Conservation (phyloP, 2,113 vertebrate species). For the Eleginops maclovinus region DNA sequence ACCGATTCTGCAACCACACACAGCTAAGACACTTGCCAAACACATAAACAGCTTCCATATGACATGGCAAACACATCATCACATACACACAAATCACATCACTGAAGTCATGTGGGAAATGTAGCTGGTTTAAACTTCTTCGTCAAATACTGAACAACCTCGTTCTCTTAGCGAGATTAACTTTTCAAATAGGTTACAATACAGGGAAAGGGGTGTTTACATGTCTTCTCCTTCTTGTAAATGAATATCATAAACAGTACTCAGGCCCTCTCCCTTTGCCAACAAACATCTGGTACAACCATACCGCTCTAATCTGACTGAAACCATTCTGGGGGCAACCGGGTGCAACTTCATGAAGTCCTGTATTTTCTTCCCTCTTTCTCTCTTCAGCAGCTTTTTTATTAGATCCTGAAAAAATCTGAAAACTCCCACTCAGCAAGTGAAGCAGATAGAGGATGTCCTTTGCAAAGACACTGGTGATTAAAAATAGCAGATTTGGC, state of each 20-base stretch:
- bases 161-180: constrained; percentile 6
- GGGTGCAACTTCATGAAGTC: constrained; percentile 56
- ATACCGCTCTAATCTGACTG: constrained; percentile 44
- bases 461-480: constrained; percentile 44
- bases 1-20: constrained; percentile 64
- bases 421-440: constrained; percentile 33
- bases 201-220: constrained; percentile 34
- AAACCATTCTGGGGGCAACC: constrained; percentile 48
- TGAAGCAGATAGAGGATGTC: constrained; percentile 34
- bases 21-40: constrained; percentile 56
- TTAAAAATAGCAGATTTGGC: constrained; percentile 63
- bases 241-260: constrained; percentile 65
- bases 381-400: constrained; percentile 58
- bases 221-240: constrained; percentile 53
- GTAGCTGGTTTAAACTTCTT: constrained; percentile 40
- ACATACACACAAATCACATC: constrained; percentile 36
- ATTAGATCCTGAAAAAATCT: constrained; percentile 57
- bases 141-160: constrained; percentile 14
- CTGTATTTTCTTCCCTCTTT: constrained; percentile 12
- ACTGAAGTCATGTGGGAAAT: constrained; percentile 55
- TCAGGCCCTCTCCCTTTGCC: constrained; percentile 64
- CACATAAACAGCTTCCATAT: constrained; percentile 78
- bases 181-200: constrained; percentile 57
- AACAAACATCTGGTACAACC: constrained; percentile 64
- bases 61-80: constrained; percentile 68